phyloP scores from a whole-genome alignment of 1,140 invertebrate species.

The Linepithema humile region DNA sequence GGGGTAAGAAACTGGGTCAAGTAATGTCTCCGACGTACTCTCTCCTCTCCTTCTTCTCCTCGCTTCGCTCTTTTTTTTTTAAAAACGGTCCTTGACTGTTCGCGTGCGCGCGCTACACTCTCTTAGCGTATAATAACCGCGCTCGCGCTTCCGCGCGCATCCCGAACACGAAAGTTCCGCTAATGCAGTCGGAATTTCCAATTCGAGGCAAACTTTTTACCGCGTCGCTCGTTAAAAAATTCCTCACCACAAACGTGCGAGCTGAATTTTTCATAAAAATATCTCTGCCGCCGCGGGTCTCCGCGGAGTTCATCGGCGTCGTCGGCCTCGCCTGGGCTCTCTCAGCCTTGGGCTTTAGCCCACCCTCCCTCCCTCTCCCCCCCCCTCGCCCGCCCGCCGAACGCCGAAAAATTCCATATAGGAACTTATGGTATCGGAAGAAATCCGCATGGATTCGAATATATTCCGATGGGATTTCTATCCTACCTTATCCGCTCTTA shows the following conservation, averaged over 20 bases:
- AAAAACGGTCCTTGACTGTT: conserved; percentile 49
- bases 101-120: conserved; percentile 31
- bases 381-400: too few species aligned
- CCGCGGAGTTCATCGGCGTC: conserved; percentile 41
- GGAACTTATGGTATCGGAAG: conserved; percentile 48
- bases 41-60: neutral
- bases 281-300: conserved; percentile 30
- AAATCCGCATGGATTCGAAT: conserved; percentile 54
- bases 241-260: conserved; percentile 46
- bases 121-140: conserved; percentile 55
- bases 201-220: conserved; percentile 43
- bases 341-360: neutral
- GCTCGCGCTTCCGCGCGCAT: conserved; percentile 1
- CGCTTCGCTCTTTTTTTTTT: neutral
- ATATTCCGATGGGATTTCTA: conserved; percentile 57
- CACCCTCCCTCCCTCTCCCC: too few species aligned
- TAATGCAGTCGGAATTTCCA: conserved; percentile 56
- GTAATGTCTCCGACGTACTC: conserved; percentile 58
- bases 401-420: conserved; percentile 49
- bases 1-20: conserved; percentile 65
- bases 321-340: conserved; percentile 33
- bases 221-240: conserved; percentile 54
- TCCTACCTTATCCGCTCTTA: conserved; percentile 49
- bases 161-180: conserved; percentile 56
- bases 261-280: conserved; percentile 58